These are phyloP conservation scores for Falco columbarius DNA, from an alignment of 2,797 vertebrate species.

Conservation along the genomic window DNA sequence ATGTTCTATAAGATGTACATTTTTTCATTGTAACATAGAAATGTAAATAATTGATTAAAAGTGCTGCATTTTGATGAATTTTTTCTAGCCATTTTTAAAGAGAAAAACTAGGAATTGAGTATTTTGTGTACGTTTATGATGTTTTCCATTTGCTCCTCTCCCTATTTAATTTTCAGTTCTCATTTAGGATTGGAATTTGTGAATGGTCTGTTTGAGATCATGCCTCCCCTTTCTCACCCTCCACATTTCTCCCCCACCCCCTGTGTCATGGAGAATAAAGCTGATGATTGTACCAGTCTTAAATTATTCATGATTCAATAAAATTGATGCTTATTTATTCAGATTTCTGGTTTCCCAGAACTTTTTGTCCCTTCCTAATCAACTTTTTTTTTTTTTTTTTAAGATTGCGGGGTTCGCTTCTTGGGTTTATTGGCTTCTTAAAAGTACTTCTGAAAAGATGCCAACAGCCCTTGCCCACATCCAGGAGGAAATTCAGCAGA, in stretches of 20 bases:
- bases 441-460: background rate
- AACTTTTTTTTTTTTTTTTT: background rate
- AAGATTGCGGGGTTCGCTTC: background rate
- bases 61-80: conserved; percentile 92
- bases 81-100: conserved; percentile 97
- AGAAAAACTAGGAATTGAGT: conserved; percentile 90
- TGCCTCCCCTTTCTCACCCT: conserved; percentile 48
- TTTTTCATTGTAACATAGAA: conserved; percentile 94
- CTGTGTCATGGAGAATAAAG: conserved; percentile 83
- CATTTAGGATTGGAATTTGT: conserved; percentile 81
- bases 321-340: conserved; percentile 97
- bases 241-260: background rate
- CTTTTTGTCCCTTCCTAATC: background rate
- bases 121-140: conserved; percentile 94
- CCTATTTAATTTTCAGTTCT: conserved; percentile 85
- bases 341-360: conserved; percentile 68
- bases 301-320: conserved; percentile 99
- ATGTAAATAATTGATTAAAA: conserved; percentile 93
- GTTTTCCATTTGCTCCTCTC: conserved; percentile 79
- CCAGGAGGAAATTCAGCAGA: background rate
- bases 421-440: background rate
- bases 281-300: conserved; percentile 97
- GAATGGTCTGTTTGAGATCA: conserved; percentile 81
- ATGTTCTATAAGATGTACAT: conserved; percentile 93
- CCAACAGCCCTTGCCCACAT: background rate